phyloP scores from a whole-genome alignment of 1,140 invertebrate species.

The Sminthurinus signatus region DNA sequence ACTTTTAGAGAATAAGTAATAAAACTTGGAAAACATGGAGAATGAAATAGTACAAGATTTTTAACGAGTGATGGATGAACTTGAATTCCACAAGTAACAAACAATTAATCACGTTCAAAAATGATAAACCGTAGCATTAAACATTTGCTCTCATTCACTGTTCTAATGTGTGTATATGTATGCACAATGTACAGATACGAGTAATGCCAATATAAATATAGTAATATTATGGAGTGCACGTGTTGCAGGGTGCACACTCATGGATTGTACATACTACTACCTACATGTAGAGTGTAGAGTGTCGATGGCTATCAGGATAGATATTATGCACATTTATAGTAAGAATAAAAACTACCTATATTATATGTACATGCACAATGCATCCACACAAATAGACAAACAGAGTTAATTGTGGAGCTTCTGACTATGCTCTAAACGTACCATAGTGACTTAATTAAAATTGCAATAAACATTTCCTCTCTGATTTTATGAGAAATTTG shows the following conservation, averaged over 20 bases:
- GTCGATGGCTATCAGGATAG: no score
- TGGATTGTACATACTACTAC: no score
- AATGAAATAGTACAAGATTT: not conserved
- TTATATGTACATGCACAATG: no score
- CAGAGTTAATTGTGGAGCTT: constrained; percentile 20
- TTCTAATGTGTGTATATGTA: no score
- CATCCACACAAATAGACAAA: not conserved
- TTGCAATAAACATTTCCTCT: constrained; percentile 30
- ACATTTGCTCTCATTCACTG: not conserved
- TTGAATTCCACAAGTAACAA: constrained; percentile 13
- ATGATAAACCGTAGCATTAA: constrained; percentile 18
- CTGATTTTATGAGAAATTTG: not conserved
- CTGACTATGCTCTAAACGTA: constrained; percentile 12
- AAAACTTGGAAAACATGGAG: not conserved
- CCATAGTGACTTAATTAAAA: constrained; percentile 28
- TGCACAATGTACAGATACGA: no score
- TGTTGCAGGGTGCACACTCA: no score
- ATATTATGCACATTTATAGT: no score
- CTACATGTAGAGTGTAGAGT: no score
- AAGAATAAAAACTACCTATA: no score
- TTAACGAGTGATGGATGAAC: constrained; percentile 1
- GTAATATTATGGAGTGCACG: no score
- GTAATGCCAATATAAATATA: no score
- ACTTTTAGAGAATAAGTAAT: no score
- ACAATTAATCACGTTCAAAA: constrained; percentile 31